Conservation (phyloP, 2,113 vertebrate species). For the Amphilophus citrinellus region DNA sequence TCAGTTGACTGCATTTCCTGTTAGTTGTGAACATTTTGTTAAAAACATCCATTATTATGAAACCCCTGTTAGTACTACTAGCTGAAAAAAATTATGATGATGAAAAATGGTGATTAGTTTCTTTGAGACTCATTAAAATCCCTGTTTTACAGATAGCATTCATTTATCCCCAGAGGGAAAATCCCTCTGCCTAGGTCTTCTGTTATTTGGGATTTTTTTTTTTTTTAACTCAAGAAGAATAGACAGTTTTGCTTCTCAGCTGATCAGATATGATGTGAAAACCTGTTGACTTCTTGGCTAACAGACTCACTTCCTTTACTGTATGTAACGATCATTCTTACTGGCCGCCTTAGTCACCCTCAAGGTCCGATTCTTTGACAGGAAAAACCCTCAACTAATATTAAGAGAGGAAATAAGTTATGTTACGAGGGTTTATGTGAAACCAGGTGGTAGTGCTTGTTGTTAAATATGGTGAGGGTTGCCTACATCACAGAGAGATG, state of each 20-base stretch:
- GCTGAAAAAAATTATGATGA: neutral
- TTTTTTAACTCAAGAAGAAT: neutral
- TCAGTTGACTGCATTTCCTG: neutral
- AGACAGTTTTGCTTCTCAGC: neutral
- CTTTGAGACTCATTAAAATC: neutral
- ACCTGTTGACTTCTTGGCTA: neutral
- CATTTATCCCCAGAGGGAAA: neutral
- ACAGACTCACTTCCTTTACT: neutral
- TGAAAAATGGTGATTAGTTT: neutral
- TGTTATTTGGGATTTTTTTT: neutral
- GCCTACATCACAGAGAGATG: neutral
- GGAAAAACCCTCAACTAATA: neutral
- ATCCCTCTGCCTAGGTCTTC: neutral
- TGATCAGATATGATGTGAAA: neutral
- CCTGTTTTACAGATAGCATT: fast-evolving
- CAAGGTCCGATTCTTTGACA: neutral
- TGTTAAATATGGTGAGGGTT: slow-evolving; percentile 8
- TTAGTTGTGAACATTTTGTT: neutral
- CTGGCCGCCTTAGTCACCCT: neutral
- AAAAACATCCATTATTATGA: neutral
- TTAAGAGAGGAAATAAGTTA: neutral
- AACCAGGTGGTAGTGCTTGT: neutral
- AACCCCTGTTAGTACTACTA: neutral
- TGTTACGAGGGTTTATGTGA: neutral
- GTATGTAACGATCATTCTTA: neutral